Percentiles rank a stretch among this genome's conserved stretches.
These are phyloP conservation scores for Laothoe populi DNA, from an alignment of 2,888 invertebrate genomes.

Conservation along the genomic window DNA sequence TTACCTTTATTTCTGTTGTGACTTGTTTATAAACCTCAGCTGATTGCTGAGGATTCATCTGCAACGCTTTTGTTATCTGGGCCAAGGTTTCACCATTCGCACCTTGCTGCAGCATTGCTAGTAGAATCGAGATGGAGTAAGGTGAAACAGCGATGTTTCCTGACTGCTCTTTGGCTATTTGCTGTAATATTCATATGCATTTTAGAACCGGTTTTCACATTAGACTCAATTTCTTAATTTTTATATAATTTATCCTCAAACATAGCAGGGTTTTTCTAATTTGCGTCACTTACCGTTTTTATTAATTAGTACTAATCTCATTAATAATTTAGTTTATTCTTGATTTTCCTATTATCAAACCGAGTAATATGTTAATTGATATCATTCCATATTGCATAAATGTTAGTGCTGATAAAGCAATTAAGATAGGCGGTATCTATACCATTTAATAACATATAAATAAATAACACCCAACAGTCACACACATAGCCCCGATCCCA, in stretches of 20 bases:
- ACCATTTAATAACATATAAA: too few species aligned
- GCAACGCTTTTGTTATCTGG: slow-evolving; percentile 62
- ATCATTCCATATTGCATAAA: too few species aligned
- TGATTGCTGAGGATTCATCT: slow-evolving; percentile 53
- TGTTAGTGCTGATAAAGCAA: too few species aligned
- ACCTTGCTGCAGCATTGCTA: slow-evolving; percentile 79
- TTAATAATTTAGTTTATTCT: too few species aligned
- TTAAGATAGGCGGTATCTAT: too few species aligned
- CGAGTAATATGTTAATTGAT: too few species aligned
- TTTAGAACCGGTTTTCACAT: background rate
- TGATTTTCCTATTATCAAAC: too few species aligned
- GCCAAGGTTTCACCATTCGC: slow-evolving; percentile 59
- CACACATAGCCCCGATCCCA: too few species aligned
- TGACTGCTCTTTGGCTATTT: slow-evolving; percentile 42
- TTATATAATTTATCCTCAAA: background rate
- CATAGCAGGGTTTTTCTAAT: too few species aligned
- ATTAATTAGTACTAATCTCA: too few species aligned
- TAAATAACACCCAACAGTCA: too few species aligned
- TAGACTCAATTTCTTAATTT: background rate
- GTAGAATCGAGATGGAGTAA: slow-evolving; percentile 69
- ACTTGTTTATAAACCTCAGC: slow-evolving; percentile 51
- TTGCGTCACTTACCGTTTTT: too few species aligned
- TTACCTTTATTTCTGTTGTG: slow-evolving; percentile 57
- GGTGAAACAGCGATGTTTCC: slow-evolving; percentile 77
- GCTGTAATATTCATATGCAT: slow-evolving; percentile 33